A percentile compares a stretch with the other conserved stretches of the same genome.
Conservation (phyloP, 2,888 invertebrate genomes). For the Ichneumoninae sp. region DNA sequence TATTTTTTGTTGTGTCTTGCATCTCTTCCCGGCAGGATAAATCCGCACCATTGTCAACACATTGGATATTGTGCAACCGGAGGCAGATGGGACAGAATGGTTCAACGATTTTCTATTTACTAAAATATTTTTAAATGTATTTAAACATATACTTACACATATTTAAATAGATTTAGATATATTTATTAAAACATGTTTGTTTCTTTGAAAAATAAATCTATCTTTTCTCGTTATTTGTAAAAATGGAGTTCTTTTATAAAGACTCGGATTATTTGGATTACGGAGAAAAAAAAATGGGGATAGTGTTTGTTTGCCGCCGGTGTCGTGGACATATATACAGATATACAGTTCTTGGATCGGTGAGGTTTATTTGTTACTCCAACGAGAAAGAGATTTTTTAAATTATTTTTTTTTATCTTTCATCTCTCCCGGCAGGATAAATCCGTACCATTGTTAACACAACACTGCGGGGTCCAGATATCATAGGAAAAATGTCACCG, state of each 20-base stretch:
- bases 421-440: conserved; percentile 15
- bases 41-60: conserved; percentile 20
- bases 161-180: too few species aligned
- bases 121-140: too few species aligned
- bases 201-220: background rate
- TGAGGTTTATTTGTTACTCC: conserved; percentile 27
- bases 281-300: background rate
- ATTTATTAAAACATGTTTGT: background rate
- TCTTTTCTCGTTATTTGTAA: background rate
- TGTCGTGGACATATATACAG: background rate
- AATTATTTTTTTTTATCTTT: conserved; percentile 8
- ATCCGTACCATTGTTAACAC: conserved; percentile 23
- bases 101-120: too few species aligned
- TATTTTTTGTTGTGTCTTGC: background rate
- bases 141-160: too few species aligned
- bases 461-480: conserved; percentile 21
- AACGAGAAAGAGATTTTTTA: conserved; percentile 27
- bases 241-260: background rate
- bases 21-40: conserved; percentile 10
- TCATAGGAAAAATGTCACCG: conserved; percentile 38
- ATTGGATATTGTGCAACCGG: background rate
- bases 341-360: background rate
- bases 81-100: too few species aligned
- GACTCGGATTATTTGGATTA: background rate
- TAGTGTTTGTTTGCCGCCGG: background rate